Percentiles rank a stretch among this genome's conserved stretches.
Evolutionary conservation across 2,888 invertebrate genomes (phyloP).

Genomic region (Drosophila robusta): DNA sequence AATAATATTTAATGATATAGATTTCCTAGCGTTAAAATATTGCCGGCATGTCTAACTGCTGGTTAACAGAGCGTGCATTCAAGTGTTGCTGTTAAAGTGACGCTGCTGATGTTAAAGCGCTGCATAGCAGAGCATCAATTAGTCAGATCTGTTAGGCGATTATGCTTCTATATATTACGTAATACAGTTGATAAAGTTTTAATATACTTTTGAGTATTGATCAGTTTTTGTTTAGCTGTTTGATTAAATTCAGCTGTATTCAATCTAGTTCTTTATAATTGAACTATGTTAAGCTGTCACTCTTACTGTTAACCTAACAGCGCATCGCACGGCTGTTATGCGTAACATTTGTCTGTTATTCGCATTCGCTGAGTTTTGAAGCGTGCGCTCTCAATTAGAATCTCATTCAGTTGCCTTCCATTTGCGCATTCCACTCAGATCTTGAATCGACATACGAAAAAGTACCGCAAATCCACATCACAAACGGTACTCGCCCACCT

Average conservation of each 20-base stretch:
- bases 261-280: no score
- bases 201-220: background rate
- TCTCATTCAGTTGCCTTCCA: background rate
- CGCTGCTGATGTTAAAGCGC: background rate
- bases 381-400: conserved; percentile 9
- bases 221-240: no score
- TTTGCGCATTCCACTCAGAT: background rate
- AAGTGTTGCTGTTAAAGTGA: background rate
- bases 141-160: background rate
- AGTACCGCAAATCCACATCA: background rate
- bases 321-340: background rate
- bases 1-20: conserved; percentile 27
- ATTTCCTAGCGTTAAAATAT: conserved; percentile 2
- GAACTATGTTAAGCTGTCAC: background rate
- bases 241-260: no score
- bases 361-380: background rate
- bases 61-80: conserved; percentile 6
- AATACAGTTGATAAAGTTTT: background rate
- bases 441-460: background rate
- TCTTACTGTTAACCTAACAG: background rate
- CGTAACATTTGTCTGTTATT: conserved; percentile 1
- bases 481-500: conserved; percentile 11
- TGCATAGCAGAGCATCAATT: background rate
- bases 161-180: background rate
- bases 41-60: background rate